phyloP scores from a whole-genome alignment of 2,888 invertebrate genomes.

The Trichopria drosophilae region DNA sequence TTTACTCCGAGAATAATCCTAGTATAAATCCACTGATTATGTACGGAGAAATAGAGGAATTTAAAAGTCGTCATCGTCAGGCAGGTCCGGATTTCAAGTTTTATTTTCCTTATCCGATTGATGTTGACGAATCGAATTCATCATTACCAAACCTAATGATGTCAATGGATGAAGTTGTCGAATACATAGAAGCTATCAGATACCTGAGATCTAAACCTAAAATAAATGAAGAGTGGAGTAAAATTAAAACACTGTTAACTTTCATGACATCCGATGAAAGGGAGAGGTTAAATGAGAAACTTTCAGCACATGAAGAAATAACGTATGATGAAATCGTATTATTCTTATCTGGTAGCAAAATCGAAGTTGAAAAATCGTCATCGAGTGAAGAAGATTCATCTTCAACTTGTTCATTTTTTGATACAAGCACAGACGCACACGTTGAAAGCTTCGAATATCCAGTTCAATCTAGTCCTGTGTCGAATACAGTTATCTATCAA shows the following conservation, averaged over 20 bases:
- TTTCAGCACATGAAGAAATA: constrained; percentile 16
- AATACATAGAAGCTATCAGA: constrained; percentile 42
- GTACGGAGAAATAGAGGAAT: constrained; percentile 47
- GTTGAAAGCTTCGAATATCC: no score
- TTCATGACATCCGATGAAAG: constrained; percentile 27
- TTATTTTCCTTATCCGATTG: constrained; percentile 47
- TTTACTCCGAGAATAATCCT: constrained; percentile 33
- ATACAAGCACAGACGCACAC: no score
- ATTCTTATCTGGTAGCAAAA: constrained; percentile 23
- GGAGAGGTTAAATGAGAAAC: constrained; percentile 30
- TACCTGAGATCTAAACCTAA: constrained; percentile 37
- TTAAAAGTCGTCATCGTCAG: constrained; percentile 41
- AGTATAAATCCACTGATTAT: constrained; percentile 41
- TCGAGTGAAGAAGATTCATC: constrained; percentile 21
- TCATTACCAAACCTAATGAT: constrained; percentile 46
- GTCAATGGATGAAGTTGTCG: constrained; percentile 36
- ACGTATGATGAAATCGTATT: constrained; percentile 28
- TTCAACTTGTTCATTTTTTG: no score
- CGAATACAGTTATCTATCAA: no score
- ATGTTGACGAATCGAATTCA: constrained; percentile 34
- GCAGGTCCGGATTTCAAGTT: constrained; percentile 31
- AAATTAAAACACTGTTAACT: constrained; percentile 30
- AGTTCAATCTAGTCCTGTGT: no score
- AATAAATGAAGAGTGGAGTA: constrained; percentile 25
- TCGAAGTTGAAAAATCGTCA: constrained; percentile 18